Evolutionary conservation across 2,888 invertebrate genomes (phyloP), one percentile per base, ranked within the genome.

Genomic region (Agonopterix alstromeriana): DNA sequence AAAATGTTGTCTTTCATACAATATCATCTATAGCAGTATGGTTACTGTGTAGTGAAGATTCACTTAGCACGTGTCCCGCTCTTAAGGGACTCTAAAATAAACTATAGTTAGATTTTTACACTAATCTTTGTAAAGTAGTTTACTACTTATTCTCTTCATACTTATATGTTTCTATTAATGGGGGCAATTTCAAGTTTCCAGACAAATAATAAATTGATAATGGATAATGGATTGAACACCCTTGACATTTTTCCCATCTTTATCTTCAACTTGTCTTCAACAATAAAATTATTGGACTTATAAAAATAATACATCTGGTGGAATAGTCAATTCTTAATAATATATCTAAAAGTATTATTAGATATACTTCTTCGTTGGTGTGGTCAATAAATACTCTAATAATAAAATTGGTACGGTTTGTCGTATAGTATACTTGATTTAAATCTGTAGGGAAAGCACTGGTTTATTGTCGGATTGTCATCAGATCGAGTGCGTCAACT

Each of bases 61-160:
- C 11, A 48, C 42, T 57, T 56, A 52, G 59, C 77, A 77, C 70
- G 60, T 68, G 82, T 79, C 81, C 79, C 81, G 82, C 78, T 80
- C 80, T 71, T 63, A 45, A 43, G 27, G 27, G 27, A 27, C 27
- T 27, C 27, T 56, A 61, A 61, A 42, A 60, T 61, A 59, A 70
- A 69, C 54, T 51, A 56, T 76, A 76, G 65, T 63, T 75, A 77
- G 63, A 67, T 63, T 67, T 74, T 70, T 70, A 75, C 72, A 77
- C 69, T 77, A 64, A 27, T 70, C 62, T 61, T 70, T 65, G 46
- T 48, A 48, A 48, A 46, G 17, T 51, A 55, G 10, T 42, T 10
- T 10, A 42, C 11, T 42, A 42, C 11, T 10, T 50, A 52, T 49
- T 53, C 54, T 51, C 53, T 56, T 52, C 53, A 56, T 49, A 42